phyloP scores from a whole-genome alignment of 2,888 invertebrate genomes.

The Cheilosia vernalis region DNA sequence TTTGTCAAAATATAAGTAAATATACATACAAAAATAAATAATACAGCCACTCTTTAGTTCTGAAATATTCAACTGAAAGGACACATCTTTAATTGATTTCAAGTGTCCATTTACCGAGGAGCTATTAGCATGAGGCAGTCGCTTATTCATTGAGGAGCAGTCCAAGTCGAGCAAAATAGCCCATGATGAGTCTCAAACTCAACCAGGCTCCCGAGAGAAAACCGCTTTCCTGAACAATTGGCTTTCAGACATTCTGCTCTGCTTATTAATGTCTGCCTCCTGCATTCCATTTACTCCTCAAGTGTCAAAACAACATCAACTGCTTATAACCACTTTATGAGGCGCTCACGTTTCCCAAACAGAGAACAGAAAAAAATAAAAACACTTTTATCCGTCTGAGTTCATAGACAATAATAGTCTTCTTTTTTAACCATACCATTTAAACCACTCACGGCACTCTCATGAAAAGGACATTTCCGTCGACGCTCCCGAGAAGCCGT shows the following conservation, averaged over 20 bases:
- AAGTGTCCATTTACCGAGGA: no score
- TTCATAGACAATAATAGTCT: conserved; percentile 43
- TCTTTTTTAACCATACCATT: not conserved
- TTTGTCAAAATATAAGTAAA: no score
- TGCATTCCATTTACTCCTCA: conserved; percentile 60
- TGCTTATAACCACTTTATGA: conserved; percentile 68
- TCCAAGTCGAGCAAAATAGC: not conserved
- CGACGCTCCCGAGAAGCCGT: not conserved
- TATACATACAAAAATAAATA: no score
- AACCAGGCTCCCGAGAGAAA: conserved; percentile 18
- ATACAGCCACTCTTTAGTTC: no score
- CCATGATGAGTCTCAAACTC: not conserved
- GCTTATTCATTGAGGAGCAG: no score
- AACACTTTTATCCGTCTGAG: conserved; percentile 30
- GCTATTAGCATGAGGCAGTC: no score
- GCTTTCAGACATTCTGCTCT: conserved; percentile 50
- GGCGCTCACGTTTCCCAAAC: conserved; percentile 26
- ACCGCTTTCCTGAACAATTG: not conserved
- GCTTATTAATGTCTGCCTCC: conserved; percentile 50
- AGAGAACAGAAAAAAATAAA: conserved; percentile 23
- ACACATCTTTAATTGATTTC: no score
- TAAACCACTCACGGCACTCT: conserved; percentile 2
- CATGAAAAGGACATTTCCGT: conserved; percentile 24
- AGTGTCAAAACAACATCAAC: conserved; percentile 74
- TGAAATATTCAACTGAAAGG: no score